A percentile compares a stretch with the other conserved stretches of the same genome.
Conservation (phyloP, 2,888 invertebrate genomes). For the Cinara cedri region DNA sequence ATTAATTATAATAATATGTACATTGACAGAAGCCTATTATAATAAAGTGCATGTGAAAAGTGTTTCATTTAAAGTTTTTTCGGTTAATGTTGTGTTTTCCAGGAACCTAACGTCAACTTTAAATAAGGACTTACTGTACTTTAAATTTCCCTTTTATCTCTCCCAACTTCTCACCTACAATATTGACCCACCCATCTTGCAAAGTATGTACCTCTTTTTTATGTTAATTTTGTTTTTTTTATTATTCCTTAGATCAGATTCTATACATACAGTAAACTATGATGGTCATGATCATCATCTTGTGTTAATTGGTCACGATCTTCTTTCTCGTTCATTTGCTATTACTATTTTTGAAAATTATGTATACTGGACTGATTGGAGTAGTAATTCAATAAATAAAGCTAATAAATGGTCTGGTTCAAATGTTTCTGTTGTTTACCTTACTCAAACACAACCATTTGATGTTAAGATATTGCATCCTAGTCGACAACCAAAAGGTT, state of each 20-base stretch:
- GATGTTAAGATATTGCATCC: slow-evolving; percentile 85
- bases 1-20: too few species aligned
- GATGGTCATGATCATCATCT: slow-evolving; percentile 75
- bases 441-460: slow-evolving; percentile 86
- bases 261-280: slow-evolving; percentile 83
- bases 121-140: too few species aligned
- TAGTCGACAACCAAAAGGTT: slow-evolving; percentile 72
- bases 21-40: too few species aligned
- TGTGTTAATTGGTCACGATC: slow-evolving; percentile 76
- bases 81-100: too few species aligned
- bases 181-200: too few species aligned
- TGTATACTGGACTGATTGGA: slow-evolving; percentile 95
- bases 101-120: too few species aligned
- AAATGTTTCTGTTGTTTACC: slow-evolving; percentile 78
- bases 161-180: too few species aligned
- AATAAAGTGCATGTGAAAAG: too few species aligned
- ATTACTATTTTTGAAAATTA: slow-evolving; percentile 83
- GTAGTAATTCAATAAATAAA: slow-evolving; percentile 81
- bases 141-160: too few species aligned
- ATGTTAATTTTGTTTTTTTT: slow-evolving; percentile 38
- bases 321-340: slow-evolving; percentile 86
- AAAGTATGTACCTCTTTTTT: not conserved
- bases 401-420: slow-evolving; percentile 88
- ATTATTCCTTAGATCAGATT: slow-evolving; percentile 75
- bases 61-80: too few species aligned